Base-by-base conservation (phyloP, 2,113 vertebrate species). In the Entelurus aequoreus region DNA sequence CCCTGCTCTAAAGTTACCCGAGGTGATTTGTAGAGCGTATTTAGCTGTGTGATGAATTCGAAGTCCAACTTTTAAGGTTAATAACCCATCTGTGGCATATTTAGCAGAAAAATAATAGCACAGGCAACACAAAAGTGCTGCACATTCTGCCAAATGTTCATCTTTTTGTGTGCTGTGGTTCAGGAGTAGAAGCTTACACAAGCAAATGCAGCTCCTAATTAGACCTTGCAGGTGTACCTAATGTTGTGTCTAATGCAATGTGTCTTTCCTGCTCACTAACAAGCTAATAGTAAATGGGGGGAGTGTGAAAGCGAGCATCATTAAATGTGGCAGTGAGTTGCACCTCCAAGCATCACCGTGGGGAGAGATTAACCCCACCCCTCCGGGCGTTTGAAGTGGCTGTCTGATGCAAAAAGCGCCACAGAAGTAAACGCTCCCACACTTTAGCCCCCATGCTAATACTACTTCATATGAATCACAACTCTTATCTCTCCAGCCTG, bases 301-400 rank as follows among this genome's bases (percentile, higher is more conserved):
- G 10, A 53, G 65, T 64, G 38, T 49, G 14, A 71, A 54, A 66
- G 44, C 10, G 10, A 28, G 19, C 8, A 8, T 13, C 56, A 28
- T 28, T 15, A 15, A 14, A 4, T 10, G 14, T 49, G 46, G 46
- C 46, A 37, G 28, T 8, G 61, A 62, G 68, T 59, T 76, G 67
- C 62, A 48, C 79, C 76, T 72, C 16, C 56, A 42, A 69, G 60
- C 66, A 63, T 76, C 69, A 66, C 71, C 71, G 42, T 46, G 54
- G 64, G 76, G 69, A 54, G 63, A 82, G 81, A 86, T 86, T 86
- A 82, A 76, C 76, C 73, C 72, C 58, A 72, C 78, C 72, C 75
- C 28, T 19, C 72, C 63, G 6, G 62, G 42, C 61, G 69, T 86
- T 86, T 84, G 83, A 85, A 82, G 81, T 83, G 83, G 69, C 55